Evolutionary conservation across 2,888 invertebrate genomes (phyloP), one percentile per base, ranked within the genome.

Genomic region (Hypomecis atomaria): DNA sequence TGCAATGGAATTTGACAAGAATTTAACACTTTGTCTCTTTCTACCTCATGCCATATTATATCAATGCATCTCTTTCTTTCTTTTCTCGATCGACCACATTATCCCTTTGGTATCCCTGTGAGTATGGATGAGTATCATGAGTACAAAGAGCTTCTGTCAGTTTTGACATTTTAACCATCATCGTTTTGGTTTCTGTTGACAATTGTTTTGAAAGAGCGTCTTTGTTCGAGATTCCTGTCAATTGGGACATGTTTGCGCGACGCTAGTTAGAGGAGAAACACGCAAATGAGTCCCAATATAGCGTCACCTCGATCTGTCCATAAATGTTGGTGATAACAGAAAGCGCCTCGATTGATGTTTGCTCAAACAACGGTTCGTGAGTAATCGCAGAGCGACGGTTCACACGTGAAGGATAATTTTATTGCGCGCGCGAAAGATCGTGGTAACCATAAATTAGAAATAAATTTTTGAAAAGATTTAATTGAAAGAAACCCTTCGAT

Each of bases 271-370:
- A 8, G 33, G 50, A 60, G 59, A 55, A 55, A 59, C 62, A 47
- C 52, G 38, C 34, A 59, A 62, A 70, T 68, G 56, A 70, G 62
- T 67, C 52, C 65, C 56, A 65, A 59, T 67, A 66, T 62, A 62
- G 65, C 56, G 63, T 73, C 69, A 72, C 74, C 74, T 75, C 77
- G 77, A 56, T 50, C 38, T 67, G 52, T 34, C 75, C 73, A 44
- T 71, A 73, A 44, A 62, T 60, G 63, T 45, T 59, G 68, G 78
- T 78, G 83, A 80, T 84, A 83, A 83, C 80, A 75, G 78, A 79
- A 76, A 74, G 66, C 76, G 70, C 78, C 78, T 79, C 77, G 76
- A 69, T 65, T 43, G 43, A n/a, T 73, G 71, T 74, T 71, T 74
- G 64, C 67, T 58, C 52, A 60, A 40, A 56, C 64, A 64, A 55